Percentiles rank a stretch among this genome's conserved stretches.
These are phyloP conservation scores for Brachypterus glaber DNA, from an alignment of 2,888 invertebrate species.

Conservation along the genomic window DNA sequence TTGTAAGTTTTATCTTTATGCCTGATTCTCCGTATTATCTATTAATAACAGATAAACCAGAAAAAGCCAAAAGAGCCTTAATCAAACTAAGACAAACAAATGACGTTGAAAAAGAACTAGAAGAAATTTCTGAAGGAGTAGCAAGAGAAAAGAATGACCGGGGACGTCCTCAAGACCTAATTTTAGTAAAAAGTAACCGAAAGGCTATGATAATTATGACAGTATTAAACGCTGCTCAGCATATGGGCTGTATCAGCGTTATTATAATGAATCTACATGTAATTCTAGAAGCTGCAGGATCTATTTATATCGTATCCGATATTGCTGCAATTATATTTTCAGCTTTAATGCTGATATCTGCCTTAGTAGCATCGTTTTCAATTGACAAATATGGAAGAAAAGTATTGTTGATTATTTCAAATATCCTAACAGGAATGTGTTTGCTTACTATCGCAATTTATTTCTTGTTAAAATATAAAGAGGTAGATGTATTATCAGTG, in stretches of 20 bases:
- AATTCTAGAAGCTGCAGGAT: slow-evolving; percentile 33
- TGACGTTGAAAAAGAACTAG: slow-evolving; percentile 32
- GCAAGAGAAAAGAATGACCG: slow-evolving; percentile 32
- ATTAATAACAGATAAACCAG: slow-evolving; percentile 28
- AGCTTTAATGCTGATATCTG: slow-evolving; percentile 32
- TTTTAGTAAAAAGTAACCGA: slow-evolving; percentile 33
- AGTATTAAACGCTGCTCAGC: slow-evolving; percentile 34
- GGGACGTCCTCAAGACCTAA: slow-evolving; percentile 31
- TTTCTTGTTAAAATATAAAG: slow-evolving; percentile 30
- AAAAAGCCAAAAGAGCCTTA: slow-evolving; percentile 31
- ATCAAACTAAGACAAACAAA: slow-evolving; percentile 26
- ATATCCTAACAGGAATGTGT: slow-evolving; percentile 31
- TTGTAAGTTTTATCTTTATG: slow-evolving; percentile 35
- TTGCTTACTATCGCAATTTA: slow-evolving; percentile 32
- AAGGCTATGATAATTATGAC: slow-evolving; percentile 36
- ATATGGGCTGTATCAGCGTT: slow-evolving; percentile 36
- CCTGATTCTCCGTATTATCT: slow-evolving; percentile 38
- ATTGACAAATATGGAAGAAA: slow-evolving; percentile 35
- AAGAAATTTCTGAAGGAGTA: slow-evolving; percentile 33
- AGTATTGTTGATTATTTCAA: slow-evolving; percentile 30
- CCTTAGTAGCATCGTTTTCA: slow-evolving; percentile 28
- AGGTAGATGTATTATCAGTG: slow-evolving; percentile 23
- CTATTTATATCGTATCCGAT: slow-evolving; percentile 29
- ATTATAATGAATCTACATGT: slow-evolving; percentile 37
- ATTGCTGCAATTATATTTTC: slow-evolving; percentile 34